These are phyloP conservation scores for Cricetomys ansorgei DNA, from an alignment of 2,113 vertebrate species.

Conservation along the genomic window DNA sequence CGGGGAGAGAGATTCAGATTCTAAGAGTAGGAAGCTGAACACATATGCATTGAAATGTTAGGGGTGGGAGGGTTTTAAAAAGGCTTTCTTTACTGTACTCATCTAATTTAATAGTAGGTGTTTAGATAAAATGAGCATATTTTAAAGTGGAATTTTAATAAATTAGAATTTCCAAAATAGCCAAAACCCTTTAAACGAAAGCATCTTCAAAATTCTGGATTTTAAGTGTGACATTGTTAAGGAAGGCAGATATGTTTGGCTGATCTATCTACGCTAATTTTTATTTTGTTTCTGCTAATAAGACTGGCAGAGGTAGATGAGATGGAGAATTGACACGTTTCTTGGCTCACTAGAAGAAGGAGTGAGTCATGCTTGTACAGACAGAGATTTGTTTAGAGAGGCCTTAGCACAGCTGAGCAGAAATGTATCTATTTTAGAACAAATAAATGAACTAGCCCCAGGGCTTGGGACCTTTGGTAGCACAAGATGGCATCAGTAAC, in stretches of 20 bases:
- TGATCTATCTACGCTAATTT: constrained; percentile 59
- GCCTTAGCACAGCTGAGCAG: background rate
- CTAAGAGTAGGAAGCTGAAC: background rate
- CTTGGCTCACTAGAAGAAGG: constrained; percentile 46
- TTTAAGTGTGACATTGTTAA: constrained; percentile 10
- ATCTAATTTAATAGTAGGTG: background rate
- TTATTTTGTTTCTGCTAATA: constrained; percentile 70
- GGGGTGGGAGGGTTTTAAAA: background rate
- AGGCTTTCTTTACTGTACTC: background rate
- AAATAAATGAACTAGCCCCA: constrained; percentile 1
- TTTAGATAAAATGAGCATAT: constrained; percentile 41
- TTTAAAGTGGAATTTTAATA: background rate
- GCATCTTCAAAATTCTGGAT: constrained; percentile 4
- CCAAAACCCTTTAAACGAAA: constrained; percentile 52
- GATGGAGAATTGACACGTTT: constrained; percentile 68
- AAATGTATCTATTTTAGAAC: constrained; percentile 10
- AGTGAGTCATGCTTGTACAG: constrained; percentile 51
- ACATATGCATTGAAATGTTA: no score
- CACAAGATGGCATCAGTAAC: background rate
- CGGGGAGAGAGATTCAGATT: background rate
- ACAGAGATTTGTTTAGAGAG: constrained; percentile 49
- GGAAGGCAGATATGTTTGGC: constrained; percentile 41
- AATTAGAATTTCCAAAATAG: constrained; percentile 32
- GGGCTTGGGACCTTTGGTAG: background rate
- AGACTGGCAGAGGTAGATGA: constrained; percentile 63